phyloP scores from a whole-genome alignment of 2,797 vertebrate genomes.

The Acrossocheilus fasciatus region DNA sequence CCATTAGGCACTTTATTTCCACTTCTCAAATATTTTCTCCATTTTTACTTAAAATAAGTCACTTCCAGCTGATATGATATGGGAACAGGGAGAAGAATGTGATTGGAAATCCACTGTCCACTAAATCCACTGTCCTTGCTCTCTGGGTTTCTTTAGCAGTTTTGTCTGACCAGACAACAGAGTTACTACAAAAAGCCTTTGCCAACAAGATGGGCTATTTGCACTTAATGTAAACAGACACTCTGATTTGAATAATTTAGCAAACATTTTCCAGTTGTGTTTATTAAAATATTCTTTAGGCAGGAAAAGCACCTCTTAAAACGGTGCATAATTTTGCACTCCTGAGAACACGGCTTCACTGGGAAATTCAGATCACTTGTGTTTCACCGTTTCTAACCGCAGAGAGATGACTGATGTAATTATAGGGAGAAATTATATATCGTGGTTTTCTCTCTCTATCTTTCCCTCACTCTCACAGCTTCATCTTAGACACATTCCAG shows the following conservation, averaged over 20 bases:
- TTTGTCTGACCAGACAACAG: not conserved
- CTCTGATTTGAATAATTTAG: not conserved
- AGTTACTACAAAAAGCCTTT: not conserved
- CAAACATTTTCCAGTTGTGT: not conserved
- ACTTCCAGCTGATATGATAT: not conserved
- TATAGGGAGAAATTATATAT: constrained; percentile 27
- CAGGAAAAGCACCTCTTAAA: not conserved
- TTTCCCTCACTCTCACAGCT: not conserved
- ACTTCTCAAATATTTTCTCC: not conserved
- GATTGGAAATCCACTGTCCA: not conserved
- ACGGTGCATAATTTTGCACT: not conserved
- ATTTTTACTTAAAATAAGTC: not conserved
- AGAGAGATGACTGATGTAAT: constrained; percentile 37
- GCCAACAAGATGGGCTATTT: not conserved
- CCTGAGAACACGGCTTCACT: not conserved
- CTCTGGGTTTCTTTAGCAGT: not conserved
- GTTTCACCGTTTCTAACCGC: constrained; percentile 19
- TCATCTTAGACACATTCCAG: constrained; percentile 39
- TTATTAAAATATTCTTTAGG: not conserved
- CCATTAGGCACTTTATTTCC: not conserved
- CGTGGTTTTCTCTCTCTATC: constrained; percentile 2
- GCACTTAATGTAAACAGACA: not conserved
- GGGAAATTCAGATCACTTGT: constrained; percentile 18
- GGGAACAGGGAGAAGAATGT: not conserved
- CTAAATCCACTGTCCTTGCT: not conserved